A percentile compares a stretch with the other conserved stretches of the same genome.
These are phyloP conservation scores for Catocala fraxini DNA, from an alignment of 2,888 invertebrate species.

Conservation along the genomic window DNA sequence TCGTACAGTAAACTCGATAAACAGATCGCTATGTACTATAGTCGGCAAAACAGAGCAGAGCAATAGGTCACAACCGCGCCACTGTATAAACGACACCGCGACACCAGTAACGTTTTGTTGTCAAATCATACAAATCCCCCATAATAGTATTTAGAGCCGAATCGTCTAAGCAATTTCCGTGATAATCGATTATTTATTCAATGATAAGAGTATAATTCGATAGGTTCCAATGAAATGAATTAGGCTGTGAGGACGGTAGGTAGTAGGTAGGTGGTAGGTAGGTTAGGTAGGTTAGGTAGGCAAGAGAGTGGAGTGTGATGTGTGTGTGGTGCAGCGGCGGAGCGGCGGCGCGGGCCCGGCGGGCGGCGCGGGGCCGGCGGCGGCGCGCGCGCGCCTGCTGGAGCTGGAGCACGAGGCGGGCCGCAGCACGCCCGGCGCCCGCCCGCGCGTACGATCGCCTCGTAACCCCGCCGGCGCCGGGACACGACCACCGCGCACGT, in stretches of 20 bases:
- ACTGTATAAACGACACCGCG: too few species aligned
- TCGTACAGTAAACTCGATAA: background rate
- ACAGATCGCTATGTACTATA: background rate
- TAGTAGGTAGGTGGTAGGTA: conserved; percentile 17
- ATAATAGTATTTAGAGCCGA: too few species aligned
- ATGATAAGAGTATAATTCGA: too few species aligned
- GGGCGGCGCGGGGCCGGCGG: conserved; percentile 45
- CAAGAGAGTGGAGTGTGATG: conserved; percentile 46
- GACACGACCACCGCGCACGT: background rate
- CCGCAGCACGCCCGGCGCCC: conserved; percentile 83
- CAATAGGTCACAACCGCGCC: background rate
- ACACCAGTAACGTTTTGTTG: too few species aligned
- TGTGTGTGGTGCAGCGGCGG: conserved; percentile 64
- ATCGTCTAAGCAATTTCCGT: too few species aligned
- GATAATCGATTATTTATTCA: too few species aligned
- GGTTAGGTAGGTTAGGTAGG: conserved; percentile 19
- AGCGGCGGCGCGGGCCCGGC: conserved; percentile 49
- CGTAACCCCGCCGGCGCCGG: conserved; percentile 18
- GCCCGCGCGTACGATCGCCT: conserved; percentile 61
- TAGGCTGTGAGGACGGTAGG: background rate
- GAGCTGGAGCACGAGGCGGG: conserved; percentile 84
- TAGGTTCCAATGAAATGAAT: too few species aligned
- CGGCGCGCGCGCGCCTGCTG: conserved; percentile 80
- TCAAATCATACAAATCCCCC: too few species aligned
- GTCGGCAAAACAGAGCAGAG: background rate